phyloP scores from a whole-genome alignment of 2,888 invertebrate species.

The Trichopria drosophilae region DNA sequence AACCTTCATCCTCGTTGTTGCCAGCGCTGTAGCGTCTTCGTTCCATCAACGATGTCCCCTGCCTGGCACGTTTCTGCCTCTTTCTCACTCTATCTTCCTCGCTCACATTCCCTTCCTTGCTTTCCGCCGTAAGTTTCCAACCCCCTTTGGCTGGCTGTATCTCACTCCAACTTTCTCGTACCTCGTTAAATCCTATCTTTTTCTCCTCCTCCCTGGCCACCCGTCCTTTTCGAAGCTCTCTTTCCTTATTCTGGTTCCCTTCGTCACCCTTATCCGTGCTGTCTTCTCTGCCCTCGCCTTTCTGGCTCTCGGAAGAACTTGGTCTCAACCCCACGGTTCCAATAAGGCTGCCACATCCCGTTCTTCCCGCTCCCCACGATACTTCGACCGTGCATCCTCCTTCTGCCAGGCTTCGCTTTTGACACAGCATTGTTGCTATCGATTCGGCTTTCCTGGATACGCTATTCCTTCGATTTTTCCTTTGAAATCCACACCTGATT shows the following conservation, averaged over 20 bases:
- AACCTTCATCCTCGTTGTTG: constrained; percentile 50
- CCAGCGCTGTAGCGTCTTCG: constrained; percentile 51
- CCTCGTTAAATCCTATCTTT: too few relatives aligned
- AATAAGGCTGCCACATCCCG: constrained; percentile 51
- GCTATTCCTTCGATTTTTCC: constrained; percentile 52
- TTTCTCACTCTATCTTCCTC: too few relatives aligned
- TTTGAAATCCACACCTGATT: constrained; percentile 44
- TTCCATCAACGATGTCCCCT: constrained; percentile 50
- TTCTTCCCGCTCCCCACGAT: constrained; percentile 40
- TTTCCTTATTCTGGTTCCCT: constrained; percentile 21
- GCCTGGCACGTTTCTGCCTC: too few relatives aligned
- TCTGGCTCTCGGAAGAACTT: constrained; percentile 53
- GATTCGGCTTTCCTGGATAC: constrained; percentile 49
- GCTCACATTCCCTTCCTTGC: too few relatives aligned
- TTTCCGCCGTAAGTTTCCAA: constrained; percentile 31
- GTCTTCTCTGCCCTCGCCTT: constrained; percentile 35
- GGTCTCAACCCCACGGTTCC: constrained; percentile 48
- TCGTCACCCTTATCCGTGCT: constrained; percentile 20
- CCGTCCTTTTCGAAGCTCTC: constrained; percentile 31
- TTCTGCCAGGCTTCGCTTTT: constrained; percentile 46
- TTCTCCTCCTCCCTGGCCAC: constrained; percentile 27
- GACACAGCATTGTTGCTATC: constrained; percentile 53
- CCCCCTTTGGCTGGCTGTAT: constrained; percentile 28
- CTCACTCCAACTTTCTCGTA: too few relatives aligned
- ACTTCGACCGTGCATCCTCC: constrained; percentile 33